Percentiles rank a stretch among this genome's conserved stretches.
Evolutionary conservation across 2,113 vertebrate genomes (phyloP).

Genomic region (Cyprichromis sp.): DNA sequence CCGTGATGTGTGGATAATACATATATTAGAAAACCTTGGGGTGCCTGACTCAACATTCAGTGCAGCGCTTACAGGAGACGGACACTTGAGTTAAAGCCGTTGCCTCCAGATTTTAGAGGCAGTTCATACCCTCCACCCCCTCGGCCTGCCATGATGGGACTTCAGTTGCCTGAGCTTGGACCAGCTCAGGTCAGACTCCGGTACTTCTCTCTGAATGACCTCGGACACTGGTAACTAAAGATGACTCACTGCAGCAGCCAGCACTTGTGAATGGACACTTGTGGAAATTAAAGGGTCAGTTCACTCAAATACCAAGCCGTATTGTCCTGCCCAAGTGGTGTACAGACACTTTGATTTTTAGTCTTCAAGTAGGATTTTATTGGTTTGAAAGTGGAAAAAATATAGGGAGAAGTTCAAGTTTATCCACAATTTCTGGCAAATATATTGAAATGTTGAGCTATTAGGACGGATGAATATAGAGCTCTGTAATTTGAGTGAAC

Average conservation of each 20-base stretch:
- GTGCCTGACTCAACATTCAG: neutral
- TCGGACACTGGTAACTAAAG: neutral
- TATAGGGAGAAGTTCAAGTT: neutral
- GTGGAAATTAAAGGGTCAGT: neutral
- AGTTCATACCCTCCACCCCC: neutral
- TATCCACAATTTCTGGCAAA: neutral
- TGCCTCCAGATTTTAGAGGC: neutral
- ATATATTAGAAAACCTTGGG: neutral
- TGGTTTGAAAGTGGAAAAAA: neutral
- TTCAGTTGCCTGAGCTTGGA: neutral
- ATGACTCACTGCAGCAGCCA: neutral
- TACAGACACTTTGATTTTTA: neutral
- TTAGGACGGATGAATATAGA: neutral
- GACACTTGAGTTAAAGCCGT: neutral
- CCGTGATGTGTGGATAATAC: neutral
- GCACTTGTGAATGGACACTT: neutral
- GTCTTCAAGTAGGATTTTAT: neutral
- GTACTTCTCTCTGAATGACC: neutral
- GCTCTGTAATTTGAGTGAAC: neutral
- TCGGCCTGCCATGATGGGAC: neutral
- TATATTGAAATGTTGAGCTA: neutral
- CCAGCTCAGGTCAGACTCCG: neutral
- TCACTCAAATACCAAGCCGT: neutral
- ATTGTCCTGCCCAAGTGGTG: neutral
- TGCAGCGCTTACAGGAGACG: neutral